Evolutionary conservation across 2,797 vertebrate genomes (phyloP).

Genomic region (Nannoperca australis): DNA sequence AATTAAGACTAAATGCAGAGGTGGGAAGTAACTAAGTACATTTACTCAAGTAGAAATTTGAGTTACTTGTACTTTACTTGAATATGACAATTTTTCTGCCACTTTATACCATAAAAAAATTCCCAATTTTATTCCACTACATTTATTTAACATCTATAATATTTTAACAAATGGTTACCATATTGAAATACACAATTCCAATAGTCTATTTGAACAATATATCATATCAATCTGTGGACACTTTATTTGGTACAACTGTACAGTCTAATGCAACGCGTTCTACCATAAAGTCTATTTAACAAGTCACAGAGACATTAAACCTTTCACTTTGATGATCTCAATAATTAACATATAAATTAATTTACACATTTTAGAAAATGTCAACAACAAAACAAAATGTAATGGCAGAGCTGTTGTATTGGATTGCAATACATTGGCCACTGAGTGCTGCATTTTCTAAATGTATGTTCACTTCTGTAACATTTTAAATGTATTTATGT

Average conservation of each 20-base stretch:
- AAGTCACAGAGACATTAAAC: no score
- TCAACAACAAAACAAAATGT: neutral
- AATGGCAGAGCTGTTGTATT: neutral
- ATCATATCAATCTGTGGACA: neutral
- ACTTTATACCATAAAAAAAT: neutral
- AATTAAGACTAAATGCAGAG: neutral
- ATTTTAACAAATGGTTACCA: neutral
- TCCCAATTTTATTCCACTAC: neutral
- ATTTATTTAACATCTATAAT: neutral
- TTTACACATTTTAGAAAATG: neutral
- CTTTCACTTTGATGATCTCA: neutral
- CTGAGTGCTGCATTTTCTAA: neutral
- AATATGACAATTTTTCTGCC: neutral
- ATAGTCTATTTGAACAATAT: neutral
- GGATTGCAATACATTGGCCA: neutral
- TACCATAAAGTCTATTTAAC: neutral
- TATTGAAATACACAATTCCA: neutral
- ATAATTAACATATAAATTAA: neutral
- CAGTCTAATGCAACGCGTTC: neutral
- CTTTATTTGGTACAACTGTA: neutral
- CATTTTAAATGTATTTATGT: neutral
- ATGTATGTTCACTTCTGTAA: neutral
- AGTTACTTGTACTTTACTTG: neutral
- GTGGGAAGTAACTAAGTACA: neutral
- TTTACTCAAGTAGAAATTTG: neutral